These are phyloP conservation scores for Ceyx margarethae DNA, from an alignment of 2,113 vertebrate species.

Conservation along the genomic window DNA sequence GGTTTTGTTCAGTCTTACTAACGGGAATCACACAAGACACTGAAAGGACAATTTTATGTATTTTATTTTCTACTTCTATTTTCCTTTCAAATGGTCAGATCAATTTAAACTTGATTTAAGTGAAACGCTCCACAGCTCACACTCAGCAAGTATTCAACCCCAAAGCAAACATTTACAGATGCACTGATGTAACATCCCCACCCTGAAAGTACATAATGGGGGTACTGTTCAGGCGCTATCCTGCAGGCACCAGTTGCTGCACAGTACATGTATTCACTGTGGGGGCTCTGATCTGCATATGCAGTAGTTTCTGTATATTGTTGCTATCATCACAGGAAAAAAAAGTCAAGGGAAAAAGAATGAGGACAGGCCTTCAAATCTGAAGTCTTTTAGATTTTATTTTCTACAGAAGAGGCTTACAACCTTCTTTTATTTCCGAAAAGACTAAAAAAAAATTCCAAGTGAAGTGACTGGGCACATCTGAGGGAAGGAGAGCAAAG, in stretches of 20 bases:
- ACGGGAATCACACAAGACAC: not conserved
- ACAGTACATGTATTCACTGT: conserved; percentile 34
- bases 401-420: not conserved
- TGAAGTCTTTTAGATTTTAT: not conserved
- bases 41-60: not conserved
- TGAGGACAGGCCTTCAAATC: not conserved
- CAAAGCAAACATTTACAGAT: conserved; percentile 57
- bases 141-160: not conserved
- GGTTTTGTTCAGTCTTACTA: not conserved
- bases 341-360: not conserved
- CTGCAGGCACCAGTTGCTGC: not conserved
- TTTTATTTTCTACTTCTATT: conserved; percentile 2
- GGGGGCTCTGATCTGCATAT: conserved; percentile 44
- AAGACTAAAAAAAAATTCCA: not conserved
- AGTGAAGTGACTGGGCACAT: not conserved
- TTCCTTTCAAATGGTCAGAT: conserved; percentile 7
- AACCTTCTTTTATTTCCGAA: not conserved
- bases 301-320: not conserved
- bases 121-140: not conserved
- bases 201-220: conserved; percentile 3
- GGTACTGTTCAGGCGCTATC: conserved; percentile 6
- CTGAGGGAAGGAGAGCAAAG: not conserved
- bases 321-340: not conserved
- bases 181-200: not conserved
- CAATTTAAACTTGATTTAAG: conserved; percentile 34